Evolutionary conservation across 2,888 invertebrate species (phyloP).

Genomic region (Cotesia congregata): DNA sequence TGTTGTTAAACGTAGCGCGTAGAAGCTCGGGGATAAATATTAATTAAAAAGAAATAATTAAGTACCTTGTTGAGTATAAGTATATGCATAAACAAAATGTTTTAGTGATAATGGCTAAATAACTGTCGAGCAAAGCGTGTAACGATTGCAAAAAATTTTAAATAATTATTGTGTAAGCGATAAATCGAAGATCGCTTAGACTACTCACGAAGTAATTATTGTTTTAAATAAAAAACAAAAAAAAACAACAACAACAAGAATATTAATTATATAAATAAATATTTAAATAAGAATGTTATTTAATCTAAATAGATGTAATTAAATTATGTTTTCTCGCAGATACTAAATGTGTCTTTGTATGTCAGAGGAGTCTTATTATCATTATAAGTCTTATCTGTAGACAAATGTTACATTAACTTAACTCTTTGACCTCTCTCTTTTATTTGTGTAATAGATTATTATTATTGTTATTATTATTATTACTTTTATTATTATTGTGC

Average conservation of each 20-base stretch:
- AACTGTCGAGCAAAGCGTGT: constrained; percentile 33
- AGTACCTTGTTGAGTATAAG: constrained; percentile 69
- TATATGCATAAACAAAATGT: constrained; percentile 57
- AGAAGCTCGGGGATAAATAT: constrained; percentile 61
- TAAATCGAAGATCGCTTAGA: not conserved
- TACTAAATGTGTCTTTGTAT: not conserved
- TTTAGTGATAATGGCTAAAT: constrained; percentile 45
- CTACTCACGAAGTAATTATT: not conserved
- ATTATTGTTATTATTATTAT: constrained; percentile 17
- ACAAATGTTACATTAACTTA: not conserved
- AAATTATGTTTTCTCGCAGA: not conserved
- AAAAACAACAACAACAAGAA: not conserved
- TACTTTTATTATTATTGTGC: constrained; percentile 32
- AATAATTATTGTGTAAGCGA: constrained; percentile 22
- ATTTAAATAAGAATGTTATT: constrained; percentile 6
- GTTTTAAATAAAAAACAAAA: not conserved
- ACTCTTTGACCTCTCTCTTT: constrained; percentile 14
- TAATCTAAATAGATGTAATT: not conserved
- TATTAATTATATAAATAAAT: constrained; percentile 10
- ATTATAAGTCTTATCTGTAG: not conserved
- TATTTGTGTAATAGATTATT: constrained; percentile 6
- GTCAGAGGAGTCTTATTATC: not conserved
- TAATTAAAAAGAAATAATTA: constrained; percentile 57
- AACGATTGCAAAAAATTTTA: constrained; percentile 27
- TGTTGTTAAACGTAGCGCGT: constrained; percentile 62